Base-by-base conservation (phyloP, 2,888 invertebrate genomes). In the Vanessa cardui region DNA sequence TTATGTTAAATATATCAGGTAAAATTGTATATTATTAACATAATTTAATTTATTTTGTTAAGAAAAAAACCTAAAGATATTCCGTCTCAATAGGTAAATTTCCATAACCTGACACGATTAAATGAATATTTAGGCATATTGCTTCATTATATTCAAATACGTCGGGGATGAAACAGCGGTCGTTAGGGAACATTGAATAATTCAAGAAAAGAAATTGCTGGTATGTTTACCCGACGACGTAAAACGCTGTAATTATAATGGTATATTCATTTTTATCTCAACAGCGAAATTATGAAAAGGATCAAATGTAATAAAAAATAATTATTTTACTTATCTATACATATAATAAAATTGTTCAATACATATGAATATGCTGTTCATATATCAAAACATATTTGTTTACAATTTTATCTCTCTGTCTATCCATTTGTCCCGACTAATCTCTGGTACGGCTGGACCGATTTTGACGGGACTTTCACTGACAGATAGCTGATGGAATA, bases 81-180 rank as follows among this genome's bases (percentile, higher is more conserved):
- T 56, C 61, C n/a, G 61, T 61, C 50, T 39, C 66, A 47, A 66
- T 66, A 66, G 60, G 54, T 56, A 5, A 47, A 66, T 66, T 66
- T 61, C 31, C 66, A 66, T 66, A 66, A 64, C 52, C 56, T 69
- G 58, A 47, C 66, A 61, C 66, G 66, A 68, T 74, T 74, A 72
- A 70, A 72, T 66, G 68, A 71, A 69, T 70, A 74, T 72, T 68
- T 69, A 68, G 63, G 69, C 69, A 68, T 74, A 72, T 72, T 72
- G 72, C 71, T 70, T 71, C 73, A 72, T 74, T 74, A 74, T 74
- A 72, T 72, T 74, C 71, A 73, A 72, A 72, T 69, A 64, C 62
- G 68, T 52, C 64, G 62, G 54, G 68, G 49, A 60, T 49, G 68
- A 59, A 62, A 68, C 64, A 26, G 49, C 44, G 56, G 62, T 70